These are phyloP conservation scores for Melolontha melolontha DNA, from an alignment of 2,888 invertebrate genomes.

Conservation along the genomic window DNA sequence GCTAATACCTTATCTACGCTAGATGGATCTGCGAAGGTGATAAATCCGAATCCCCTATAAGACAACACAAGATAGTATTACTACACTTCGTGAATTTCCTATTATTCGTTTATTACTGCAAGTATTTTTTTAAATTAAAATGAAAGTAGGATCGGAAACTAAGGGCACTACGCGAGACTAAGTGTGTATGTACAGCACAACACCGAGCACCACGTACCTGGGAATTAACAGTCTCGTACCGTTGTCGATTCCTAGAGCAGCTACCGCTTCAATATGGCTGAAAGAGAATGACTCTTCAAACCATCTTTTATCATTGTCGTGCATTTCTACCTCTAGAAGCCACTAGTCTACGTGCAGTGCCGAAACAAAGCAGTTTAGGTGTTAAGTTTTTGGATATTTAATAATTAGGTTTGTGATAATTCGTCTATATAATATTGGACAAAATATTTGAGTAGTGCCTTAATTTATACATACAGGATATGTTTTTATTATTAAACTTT, in stretches of 20 bases:
- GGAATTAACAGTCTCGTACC: conserved; percentile 68
- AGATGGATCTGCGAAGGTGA: conserved; percentile 98
- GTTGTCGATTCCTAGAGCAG: conserved; percentile 67
- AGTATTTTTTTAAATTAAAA: conserved; percentile 3
- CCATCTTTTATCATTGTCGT: conserved; percentile 63
- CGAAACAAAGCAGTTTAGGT: conserved; percentile 40
- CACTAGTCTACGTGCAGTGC: conserved; percentile 53
- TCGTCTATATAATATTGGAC: conserved; percentile 14
- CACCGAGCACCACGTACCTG: conserved; percentile 67
- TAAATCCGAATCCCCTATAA: conserved; percentile 99
- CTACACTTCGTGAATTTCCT: conserved; percentile 48
- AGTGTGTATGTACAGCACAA: conserved; percentile 57
- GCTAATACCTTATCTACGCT: conserved; percentile 99
- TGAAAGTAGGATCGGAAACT: conserved; percentile 50
- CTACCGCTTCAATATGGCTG: conserved; percentile 67
- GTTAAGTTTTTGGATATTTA: conserved; percentile 5
- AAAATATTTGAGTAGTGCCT: conserved; percentile 1
- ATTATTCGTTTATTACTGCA: conserved; percentile 8
- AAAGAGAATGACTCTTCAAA: conserved; percentile 68
- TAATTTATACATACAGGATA: too few relatives aligned
- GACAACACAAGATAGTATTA: conserved; percentile 62
- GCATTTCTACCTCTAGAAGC: conserved; percentile 62
- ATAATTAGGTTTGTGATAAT: conserved; percentile 3
- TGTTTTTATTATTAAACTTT: too few relatives aligned
- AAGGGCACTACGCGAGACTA: conserved; percentile 57